Evolutionary conservation across 2,888 invertebrate species (phyloP).

Genomic region (Stramonita haemastoma): DNA sequence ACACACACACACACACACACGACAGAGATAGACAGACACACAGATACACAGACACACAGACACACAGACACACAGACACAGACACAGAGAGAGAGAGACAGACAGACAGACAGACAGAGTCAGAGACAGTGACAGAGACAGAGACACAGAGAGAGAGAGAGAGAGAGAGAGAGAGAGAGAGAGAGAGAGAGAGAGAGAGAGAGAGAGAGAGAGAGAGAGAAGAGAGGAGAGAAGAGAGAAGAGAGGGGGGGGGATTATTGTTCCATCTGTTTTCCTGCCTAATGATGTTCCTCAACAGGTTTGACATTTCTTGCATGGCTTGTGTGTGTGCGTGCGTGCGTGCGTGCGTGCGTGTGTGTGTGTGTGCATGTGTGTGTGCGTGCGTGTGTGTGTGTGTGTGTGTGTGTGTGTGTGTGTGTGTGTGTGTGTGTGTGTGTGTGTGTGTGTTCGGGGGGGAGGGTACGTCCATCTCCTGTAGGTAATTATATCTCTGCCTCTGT

Average conservation of each 20-base stretch:
- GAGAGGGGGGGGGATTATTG: background rate
- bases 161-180: background rate
- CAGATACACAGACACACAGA: too few relatives aligned
- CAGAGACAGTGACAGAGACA: background rate
- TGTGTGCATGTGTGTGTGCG: background rate
- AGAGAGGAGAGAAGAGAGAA: background rate
- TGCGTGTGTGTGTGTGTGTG: background rate
- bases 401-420: background rate
- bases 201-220: background rate
- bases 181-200: background rate
- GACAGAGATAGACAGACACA: too few relatives aligned
- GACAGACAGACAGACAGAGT: background rate
- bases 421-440: background rate
- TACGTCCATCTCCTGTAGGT: background rate
- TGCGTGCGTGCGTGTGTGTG: slow-evolving; percentile 7
- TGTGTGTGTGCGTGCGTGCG: background rate
- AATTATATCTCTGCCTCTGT: background rate
- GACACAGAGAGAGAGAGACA: background rate
- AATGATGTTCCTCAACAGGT: background rate
- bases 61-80: background rate
- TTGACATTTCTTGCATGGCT: background rate
- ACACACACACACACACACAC: too few relatives aligned
- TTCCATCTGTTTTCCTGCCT: background rate
- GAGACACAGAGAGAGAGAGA: background rate
- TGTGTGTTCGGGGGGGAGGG: background rate